Conservation (phyloP, 1,140 invertebrate species). For the Drosophila biarmipes region DNA sequence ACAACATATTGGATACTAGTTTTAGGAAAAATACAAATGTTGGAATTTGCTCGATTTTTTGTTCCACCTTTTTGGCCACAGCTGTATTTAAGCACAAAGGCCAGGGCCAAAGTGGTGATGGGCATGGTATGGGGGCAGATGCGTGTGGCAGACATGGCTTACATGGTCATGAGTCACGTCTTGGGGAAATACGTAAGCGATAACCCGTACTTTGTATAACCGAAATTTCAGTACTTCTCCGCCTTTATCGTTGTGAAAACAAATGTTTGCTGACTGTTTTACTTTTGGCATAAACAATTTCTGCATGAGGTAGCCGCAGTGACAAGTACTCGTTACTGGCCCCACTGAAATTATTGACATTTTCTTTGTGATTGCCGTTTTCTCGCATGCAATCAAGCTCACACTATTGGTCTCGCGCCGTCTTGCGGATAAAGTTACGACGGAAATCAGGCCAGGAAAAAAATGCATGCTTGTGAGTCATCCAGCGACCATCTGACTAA, state of each 20-base stretch:
- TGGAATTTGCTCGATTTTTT: too few relatives aligned
- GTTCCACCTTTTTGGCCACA: neutral
- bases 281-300: conserved; percentile 26
- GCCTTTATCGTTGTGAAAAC: conserved; percentile 39
- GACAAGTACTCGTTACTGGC: conserved; percentile 30
- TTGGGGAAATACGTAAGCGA: conserved; percentile 32
- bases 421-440: conserved; percentile 18
- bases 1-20: too few relatives aligned
- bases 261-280: conserved; percentile 50
- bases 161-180: conserved; percentile 31
- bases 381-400: conserved; percentile 21
- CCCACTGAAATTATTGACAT: conserved; percentile 7
- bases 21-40: too few relatives aligned
- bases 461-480: conserved; percentile 21
- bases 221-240: conserved; percentile 17
- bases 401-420: conserved; percentile 12
- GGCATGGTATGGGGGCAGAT: conserved; percentile 9
- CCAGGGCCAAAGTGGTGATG: neutral
- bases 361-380: conserved; percentile 12
- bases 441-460: conserved; percentile 18
- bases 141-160: conserved; percentile 16
- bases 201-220: neutral
- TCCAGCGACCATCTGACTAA: conserved; percentile 6
- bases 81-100: conserved; percentile 17
- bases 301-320: conserved; percentile 38